Conservation (phyloP, 2,113 vertebrate species). For the Eurypyga helias region DNA sequence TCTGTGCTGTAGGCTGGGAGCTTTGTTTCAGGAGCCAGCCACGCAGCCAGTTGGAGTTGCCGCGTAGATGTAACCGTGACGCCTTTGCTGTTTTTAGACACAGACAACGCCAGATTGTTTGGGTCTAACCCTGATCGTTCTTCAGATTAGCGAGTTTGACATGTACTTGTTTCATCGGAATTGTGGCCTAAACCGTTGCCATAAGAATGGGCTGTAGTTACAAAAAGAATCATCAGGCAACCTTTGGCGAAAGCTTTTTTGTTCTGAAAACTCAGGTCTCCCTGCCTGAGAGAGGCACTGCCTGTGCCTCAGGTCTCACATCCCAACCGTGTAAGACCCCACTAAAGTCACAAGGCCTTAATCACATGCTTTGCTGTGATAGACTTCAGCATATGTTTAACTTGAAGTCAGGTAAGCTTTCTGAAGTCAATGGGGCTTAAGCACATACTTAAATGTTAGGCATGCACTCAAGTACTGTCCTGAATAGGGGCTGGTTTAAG, state of each 20-base stretch:
- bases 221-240: not conserved
- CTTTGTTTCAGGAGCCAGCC: not conserved
- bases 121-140: not conserved
- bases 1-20: not conserved
- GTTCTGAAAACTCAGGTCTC: not conserved
- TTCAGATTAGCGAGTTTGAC: not conserved
- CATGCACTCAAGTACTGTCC: slow-evolving; percentile 49
- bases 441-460: slow-evolving; percentile 56
- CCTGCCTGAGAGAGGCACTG: too few species aligned
- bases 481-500: slow-evolving; percentile 22
- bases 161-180: not conserved
- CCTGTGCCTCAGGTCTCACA: too few species aligned
- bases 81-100: not conserved
- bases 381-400: slow-evolving; percentile 47
- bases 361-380: slow-evolving; percentile 34
- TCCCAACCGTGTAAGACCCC: not conserved
- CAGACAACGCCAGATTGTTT: not conserved
- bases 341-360: slow-evolving; percentile 38
- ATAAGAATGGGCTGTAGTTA: not conserved
- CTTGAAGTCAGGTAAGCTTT: slow-evolving; percentile 52
- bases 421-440: slow-evolving; percentile 54
- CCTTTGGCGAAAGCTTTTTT: not conserved
- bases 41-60: not conserved
- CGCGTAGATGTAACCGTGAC: not conserved
- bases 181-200: not conserved